phyloP scores from a whole-genome alignment of 2,797 vertebrate genomes.

The Hyperoplus lanceolatus region DNA sequence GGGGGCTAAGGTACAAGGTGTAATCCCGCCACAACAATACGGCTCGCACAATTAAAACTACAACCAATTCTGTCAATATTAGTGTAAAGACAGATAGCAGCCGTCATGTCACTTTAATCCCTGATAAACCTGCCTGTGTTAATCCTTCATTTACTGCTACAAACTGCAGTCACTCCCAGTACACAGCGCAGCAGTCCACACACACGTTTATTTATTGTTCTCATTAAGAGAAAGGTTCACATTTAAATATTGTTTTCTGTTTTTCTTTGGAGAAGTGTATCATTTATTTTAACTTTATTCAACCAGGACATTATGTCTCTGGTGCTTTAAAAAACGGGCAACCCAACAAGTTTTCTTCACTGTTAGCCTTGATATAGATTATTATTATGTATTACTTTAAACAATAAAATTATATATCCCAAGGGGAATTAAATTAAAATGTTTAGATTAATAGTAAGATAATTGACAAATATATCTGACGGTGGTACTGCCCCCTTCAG shows the following conservation, averaged over 20 bases:
- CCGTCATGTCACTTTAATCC: slow-evolving; percentile 74
- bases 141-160: slow-evolving; percentile 71
- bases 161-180: slow-evolving; percentile 15
- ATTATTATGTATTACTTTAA: neutral
- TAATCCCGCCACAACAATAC: slow-evolving; percentile 75
- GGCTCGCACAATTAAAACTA: slow-evolving; percentile 72
- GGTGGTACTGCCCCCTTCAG: neutral
- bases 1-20: slow-evolving; percentile 39
- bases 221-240: slow-evolving; percentile 37
- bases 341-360: neutral
- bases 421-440: no score
- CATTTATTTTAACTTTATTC: neutral
- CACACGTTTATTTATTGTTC: slow-evolving; percentile 22
- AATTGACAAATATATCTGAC: no score
- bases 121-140: slow-evolving; percentile 70
- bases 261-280: slow-evolving; percentile 13
- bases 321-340: neutral
- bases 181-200: slow-evolving; percentile 24
- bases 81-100: slow-evolving; percentile 68
- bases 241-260: slow-evolving; percentile 21
- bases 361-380: neutral
- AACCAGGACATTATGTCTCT: neutral
- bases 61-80: slow-evolving; percentile 72
- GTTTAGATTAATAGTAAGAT: no score
- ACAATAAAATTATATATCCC: no score